These are phyloP conservation scores for Theretra japonica DNA, from an alignment of 2,888 invertebrate genomes.

Conservation along the genomic window DNA sequence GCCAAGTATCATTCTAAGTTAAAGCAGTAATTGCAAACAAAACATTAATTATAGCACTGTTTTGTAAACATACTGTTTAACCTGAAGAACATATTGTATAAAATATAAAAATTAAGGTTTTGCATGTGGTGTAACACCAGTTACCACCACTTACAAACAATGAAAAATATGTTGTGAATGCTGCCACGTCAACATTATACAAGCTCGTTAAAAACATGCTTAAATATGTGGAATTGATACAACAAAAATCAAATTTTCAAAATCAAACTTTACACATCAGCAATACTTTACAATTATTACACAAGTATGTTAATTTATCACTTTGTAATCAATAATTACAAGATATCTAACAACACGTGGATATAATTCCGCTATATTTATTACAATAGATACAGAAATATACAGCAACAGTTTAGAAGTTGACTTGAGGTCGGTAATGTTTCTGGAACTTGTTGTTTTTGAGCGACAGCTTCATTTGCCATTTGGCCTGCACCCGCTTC, in stretches of 20 bases:
- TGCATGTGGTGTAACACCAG: too few relatives aligned
- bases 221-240: too few relatives aligned
- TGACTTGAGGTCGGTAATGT: conserved; percentile 92
- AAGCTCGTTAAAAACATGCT: too few relatives aligned
- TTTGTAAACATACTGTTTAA: too few relatives aligned
- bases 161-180: too few relatives aligned
- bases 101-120: too few relatives aligned
- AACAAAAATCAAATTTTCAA: too few relatives aligned
- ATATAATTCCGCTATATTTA: neutral
- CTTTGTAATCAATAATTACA: neutral
- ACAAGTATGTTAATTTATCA: neutral
- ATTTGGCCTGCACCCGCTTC: conserved; percentile 91
- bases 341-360: neutral
- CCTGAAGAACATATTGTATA: too few relatives aligned
- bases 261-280: too few relatives aligned
- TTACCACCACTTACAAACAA: too few relatives aligned
- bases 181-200: too few relatives aligned
- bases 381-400: neutral
- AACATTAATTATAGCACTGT: neutral
- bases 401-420: conserved; percentile 83
- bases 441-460: conserved; percentile 93
- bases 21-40: neutral
- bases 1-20: neutral
- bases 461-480: conserved; percentile 90
- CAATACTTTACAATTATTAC: neutral